A percentile compares a stretch with the other conserved stretches of the same genome.
Evolutionary conservation across 2,888 invertebrate genomes (phyloP).

Genomic region (Ochlodes sylvanus): DNA sequence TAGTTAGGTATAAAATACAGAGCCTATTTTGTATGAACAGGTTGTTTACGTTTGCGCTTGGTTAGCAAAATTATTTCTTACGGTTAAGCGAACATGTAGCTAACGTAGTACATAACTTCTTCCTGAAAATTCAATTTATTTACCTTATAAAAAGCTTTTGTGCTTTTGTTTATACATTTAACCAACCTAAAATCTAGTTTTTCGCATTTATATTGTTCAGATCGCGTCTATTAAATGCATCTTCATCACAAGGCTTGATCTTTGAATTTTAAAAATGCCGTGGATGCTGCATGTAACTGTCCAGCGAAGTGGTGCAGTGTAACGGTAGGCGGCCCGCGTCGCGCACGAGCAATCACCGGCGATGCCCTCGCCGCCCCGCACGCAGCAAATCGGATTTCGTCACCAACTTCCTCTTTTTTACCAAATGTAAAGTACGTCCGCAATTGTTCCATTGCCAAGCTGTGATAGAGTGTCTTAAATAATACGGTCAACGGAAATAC

Average conservation of each 20-base stretch:
- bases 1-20: too few relatives aligned
- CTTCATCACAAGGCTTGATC: background rate
- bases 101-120: too few relatives aligned
- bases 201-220: too few relatives aligned
- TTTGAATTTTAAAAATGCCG: slow-evolving; percentile 13
- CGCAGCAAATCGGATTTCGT: slow-evolving; percentile 63
- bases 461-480: slow-evolving; percentile 46
- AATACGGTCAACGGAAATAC: slow-evolving; percentile 49
- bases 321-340: slow-evolving; percentile 68
- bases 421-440: slow-evolving; percentile 43
- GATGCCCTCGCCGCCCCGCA: slow-evolving; percentile 52
- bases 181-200: too few relatives aligned
- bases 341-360: slow-evolving; percentile 61
- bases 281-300: slow-evolving; percentile 59
- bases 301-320: slow-evolving; percentile 67
- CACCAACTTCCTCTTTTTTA: slow-evolving; percentile 54
- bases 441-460: slow-evolving; percentile 45
- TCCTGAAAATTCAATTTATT: too few relatives aligned
- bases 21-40: too few relatives aligned
- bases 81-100: too few relatives aligned
- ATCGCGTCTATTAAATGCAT: too few relatives aligned
- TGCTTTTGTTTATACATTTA: too few relatives aligned
- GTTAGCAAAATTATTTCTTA: too few relatives aligned
- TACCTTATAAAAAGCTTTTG: too few relatives aligned
- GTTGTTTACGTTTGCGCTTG: too few relatives aligned